phyloP scores from a whole-genome alignment of 2,888 invertebrate species.

The Leptopilina syphax region DNA sequence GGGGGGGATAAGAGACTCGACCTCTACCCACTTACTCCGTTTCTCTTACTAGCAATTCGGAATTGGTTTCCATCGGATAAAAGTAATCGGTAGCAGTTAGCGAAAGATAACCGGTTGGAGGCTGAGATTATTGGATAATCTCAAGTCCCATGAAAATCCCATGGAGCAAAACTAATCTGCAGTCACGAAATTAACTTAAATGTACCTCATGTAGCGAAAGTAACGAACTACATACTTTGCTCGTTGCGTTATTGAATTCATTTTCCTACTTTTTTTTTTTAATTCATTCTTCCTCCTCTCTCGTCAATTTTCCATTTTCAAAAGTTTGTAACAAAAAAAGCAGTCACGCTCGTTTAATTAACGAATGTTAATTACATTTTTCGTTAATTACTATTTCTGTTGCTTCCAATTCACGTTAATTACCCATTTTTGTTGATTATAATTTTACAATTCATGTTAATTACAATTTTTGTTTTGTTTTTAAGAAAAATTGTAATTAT shows the following conservation, averaged over 20 bases:
- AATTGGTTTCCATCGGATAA: slow-evolving; percentile 38
- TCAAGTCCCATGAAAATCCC: slow-evolving; percentile 12
- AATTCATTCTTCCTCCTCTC: not conserved
- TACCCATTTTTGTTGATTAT: not conserved
- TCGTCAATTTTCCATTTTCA: too few species aligned
- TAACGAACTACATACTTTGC: not conserved
- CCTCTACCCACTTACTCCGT: slow-evolving; percentile 47
- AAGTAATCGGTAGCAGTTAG: slow-evolving; percentile 38
- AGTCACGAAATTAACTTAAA: slow-evolving; percentile 32
- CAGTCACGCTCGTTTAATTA: not conserved
- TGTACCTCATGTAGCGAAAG: slow-evolving; percentile 3
- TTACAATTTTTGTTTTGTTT: not conserved
- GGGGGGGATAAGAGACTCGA: slow-evolving; percentile 52
- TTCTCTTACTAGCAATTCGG: slow-evolving; percentile 40
- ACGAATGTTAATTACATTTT: not conserved
- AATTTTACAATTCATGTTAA: not conserved
- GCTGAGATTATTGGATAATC: slow-evolving; percentile 27
- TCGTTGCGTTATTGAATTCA: not conserved
- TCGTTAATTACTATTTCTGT: too few species aligned
- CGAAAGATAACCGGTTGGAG: slow-evolving; percentile 33
- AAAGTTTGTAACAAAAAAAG: too few species aligned
- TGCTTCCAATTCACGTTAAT: not conserved
- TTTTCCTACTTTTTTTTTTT: not conserved
- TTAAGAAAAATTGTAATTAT: too few species aligned
- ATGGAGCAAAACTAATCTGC: slow-evolving; percentile 27